phyloP scores from a whole-genome alignment of 2,888 invertebrate genomes.

The Drosophila ezoana region DNA sequence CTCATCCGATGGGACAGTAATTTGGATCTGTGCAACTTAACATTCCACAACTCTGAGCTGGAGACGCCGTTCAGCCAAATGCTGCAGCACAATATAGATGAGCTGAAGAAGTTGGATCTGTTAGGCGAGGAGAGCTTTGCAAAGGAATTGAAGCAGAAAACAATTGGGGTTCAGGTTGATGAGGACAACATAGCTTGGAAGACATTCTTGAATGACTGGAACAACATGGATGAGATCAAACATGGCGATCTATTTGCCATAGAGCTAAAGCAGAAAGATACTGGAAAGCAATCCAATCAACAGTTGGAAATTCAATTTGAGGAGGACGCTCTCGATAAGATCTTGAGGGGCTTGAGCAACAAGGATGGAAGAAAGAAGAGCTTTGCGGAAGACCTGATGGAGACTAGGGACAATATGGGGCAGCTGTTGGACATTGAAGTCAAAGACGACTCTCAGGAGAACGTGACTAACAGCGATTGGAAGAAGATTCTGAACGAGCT shows the following conservation, averaged over 20 bases:
- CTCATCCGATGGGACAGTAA: neutral
- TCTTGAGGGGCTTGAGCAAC: neutral
- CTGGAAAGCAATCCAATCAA: neutral
- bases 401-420: neutral
- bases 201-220: neutral
- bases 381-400: neutral
- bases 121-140: neutral
- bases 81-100: neutral
- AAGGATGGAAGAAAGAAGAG: neutral
- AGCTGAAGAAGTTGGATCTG: constrained; percentile 1
- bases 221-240: neutral
- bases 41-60: neutral
- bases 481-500: neutral
- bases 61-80: no score
- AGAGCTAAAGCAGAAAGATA: neutral
- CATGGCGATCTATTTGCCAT: neutral
- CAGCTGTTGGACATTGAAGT: neutral
- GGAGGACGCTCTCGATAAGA: neutral
- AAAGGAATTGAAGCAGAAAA: neutral
- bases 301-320: neutral
- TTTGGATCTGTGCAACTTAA: neutral
- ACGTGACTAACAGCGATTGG: neutral
- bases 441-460: neutral
- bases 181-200: constrained; percentile 1
- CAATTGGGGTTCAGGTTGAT: neutral